Conservation (phyloP, 2,888 invertebrate genomes). For the Meganola albula region DNA sequence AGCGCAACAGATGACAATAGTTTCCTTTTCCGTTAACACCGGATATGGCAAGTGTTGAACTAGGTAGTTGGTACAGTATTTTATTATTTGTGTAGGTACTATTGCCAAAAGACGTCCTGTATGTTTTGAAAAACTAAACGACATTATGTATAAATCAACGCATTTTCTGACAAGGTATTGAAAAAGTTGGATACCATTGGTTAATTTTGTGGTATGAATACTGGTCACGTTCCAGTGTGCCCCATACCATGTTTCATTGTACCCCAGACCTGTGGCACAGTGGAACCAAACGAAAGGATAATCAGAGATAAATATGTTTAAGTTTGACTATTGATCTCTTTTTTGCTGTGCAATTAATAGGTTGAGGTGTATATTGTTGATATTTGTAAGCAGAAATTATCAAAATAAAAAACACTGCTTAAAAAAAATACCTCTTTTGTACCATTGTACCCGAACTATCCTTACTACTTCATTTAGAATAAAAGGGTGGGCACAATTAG, state of each 20-base stretch:
- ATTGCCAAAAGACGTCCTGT: neutral
- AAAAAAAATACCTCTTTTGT: neutral
- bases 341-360: constrained; percentile 2
- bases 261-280: neutral
- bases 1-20: neutral
- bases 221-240: constrained; percentile 1
- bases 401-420: neutral
- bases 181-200: constrained; percentile 1
- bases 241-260: neutral
- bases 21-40: neutral
- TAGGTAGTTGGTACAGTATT: neutral
- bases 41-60: neutral
- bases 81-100: no score
- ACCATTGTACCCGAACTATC: neutral
- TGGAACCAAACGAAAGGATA: constrained; percentile 1
- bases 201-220: constrained; percentile 3
- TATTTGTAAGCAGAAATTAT: neutral
- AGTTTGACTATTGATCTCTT: constrained; percentile 2
- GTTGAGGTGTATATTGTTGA: constrained; percentile 1
- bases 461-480: no score
- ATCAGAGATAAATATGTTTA: constrained; percentile 1
- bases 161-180: constrained; percentile 2
- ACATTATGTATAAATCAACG: neutral
- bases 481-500: no score
- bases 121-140: neutral